These are phyloP conservation scores for Lamellibrachia satsuma DNA, from an alignment of 2,888 invertebrate species.

Conservation along the genomic window DNA sequence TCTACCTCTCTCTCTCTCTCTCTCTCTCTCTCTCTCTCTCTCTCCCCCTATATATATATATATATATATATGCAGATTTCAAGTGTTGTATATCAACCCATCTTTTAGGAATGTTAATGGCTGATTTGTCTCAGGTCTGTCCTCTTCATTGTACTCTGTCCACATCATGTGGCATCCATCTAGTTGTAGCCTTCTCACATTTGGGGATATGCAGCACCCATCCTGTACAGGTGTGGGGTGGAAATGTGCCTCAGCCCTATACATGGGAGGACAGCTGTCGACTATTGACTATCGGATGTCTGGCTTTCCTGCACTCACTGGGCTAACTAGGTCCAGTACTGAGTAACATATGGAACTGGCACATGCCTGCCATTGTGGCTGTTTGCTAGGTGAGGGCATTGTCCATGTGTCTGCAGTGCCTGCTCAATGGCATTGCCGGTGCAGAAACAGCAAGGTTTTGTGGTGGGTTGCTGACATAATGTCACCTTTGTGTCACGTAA, in stretches of 20 bases:
- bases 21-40: no score
- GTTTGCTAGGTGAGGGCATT: background rate
- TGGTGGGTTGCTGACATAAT: background rate
- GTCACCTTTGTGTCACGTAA: background rate
- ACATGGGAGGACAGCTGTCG: background rate
- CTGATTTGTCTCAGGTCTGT: no score
- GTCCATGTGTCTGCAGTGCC: background rate
- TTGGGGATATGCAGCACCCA: background rate
- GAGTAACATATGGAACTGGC: background rate
- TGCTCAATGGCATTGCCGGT: background rate
- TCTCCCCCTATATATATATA: no score
- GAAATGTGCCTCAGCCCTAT: background rate
- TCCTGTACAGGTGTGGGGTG: background rate
- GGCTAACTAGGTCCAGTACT: background rate
- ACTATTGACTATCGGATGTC: background rate
- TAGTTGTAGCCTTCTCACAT: background rate
- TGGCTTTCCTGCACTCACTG: background rate
- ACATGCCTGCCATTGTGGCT: conserved; percentile 1
- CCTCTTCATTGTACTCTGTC: no score
- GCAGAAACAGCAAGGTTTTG: background rate
- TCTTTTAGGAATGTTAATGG: no score
- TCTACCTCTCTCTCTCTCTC: no score
- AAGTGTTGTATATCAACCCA: no score
- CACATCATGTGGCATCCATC: no score
- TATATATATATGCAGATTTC: no score